Base-by-base conservation (phyloP, 1,140 invertebrate genomes). In the Leptopilina clavipes region DNA sequence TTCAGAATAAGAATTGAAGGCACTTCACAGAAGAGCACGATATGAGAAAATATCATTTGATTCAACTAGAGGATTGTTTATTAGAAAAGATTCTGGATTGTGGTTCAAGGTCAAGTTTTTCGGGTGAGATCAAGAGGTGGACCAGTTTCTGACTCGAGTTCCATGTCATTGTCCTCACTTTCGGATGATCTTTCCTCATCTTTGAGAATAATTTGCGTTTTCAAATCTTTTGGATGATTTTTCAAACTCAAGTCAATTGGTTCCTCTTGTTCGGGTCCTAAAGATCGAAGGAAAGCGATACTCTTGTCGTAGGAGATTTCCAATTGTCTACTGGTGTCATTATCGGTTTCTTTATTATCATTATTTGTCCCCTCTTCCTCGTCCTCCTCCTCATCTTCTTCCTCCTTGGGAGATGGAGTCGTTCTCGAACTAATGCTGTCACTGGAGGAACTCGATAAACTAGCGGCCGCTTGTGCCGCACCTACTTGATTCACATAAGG, bases 221-320 rank as follows among this genome's bases (percentile, higher is more conserved):
- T 14, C 79, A 91, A 87, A 81, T 92, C 78, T 43, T 92, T 86
- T 22, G 92, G 92, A 43, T 91, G 90, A 3, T 92, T 91, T 86
- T 94, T 94, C 78, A 94, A 92, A 12, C 94, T 95, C 19, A 96
- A 89, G 85, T 96, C 95, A 78, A 96, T 96, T 1, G 95, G 95
- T 78, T 94, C 92, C 0, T 95, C 95, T 75, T 91, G 90, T 40
- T 89, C 90, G 0, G 90, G 90, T 12, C 90, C 90, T 19, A 91
- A 74, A 0, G 88, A 88, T 45, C 87, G 83, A 25, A 90, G 71
- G 44, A 86, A 88, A 17, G 88, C 87, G 1, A 89, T 19, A 59
- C 85, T 87, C 77, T 90, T 88, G 76, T 89, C 88, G 43, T 83
- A 82, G 18, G 78, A 77, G 0, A 73, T 71, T 31, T 84, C 82